Percentiles rank a stretch among this genome's conserved stretches.
These are phyloP conservation scores for Perca schrenkii DNA, from an alignment of 2,113 vertebrate species.

Conservation along the genomic window DNA sequence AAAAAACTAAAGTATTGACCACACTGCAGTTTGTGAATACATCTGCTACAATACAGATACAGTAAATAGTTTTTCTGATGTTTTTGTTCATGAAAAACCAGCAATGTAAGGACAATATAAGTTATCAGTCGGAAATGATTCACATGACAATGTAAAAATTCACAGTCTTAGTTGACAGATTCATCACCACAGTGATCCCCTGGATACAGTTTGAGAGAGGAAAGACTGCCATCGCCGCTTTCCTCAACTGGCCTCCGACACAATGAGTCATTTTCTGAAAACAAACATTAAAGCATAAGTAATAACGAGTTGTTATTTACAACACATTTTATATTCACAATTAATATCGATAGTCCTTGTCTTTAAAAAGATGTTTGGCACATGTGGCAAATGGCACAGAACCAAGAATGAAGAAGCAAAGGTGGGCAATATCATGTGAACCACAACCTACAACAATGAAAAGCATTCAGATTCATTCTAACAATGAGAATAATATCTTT, in stretches of 20 bases:
- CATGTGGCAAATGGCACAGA: background rate
- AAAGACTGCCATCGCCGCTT: conserved; percentile 71
- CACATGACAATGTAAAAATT: conserved; percentile 1
- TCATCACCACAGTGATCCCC: conserved; percentile 44
- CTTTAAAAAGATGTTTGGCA: background rate
- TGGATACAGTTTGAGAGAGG: conserved; percentile 57
- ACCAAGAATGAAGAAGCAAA: background rate
- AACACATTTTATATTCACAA: background rate
- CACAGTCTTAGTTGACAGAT: conserved; percentile 5
- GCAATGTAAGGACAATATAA: background rate
- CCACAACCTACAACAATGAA: background rate
- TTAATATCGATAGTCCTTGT: background rate
- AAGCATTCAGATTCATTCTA: background rate
- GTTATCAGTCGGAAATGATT: background rate
- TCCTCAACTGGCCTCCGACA: conserved; percentile 81
- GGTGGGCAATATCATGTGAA: background rate
- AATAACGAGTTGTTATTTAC: background rate
- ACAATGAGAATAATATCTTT: background rate
- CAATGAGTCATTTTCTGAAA: conserved; percentile 62
- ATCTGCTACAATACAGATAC: conserved; percentile 31
- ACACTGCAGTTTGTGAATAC: conserved; percentile 15
- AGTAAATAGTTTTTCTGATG: conserved; percentile 2
- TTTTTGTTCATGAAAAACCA: conserved; percentile 9
- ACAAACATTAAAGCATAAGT: conserved; percentile 16
- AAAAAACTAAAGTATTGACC: conserved; percentile 60